These are phyloP conservation scores for Blera fallax DNA, from an alignment of 2,888 invertebrate genomes.

Conservation along the genomic window DNA sequence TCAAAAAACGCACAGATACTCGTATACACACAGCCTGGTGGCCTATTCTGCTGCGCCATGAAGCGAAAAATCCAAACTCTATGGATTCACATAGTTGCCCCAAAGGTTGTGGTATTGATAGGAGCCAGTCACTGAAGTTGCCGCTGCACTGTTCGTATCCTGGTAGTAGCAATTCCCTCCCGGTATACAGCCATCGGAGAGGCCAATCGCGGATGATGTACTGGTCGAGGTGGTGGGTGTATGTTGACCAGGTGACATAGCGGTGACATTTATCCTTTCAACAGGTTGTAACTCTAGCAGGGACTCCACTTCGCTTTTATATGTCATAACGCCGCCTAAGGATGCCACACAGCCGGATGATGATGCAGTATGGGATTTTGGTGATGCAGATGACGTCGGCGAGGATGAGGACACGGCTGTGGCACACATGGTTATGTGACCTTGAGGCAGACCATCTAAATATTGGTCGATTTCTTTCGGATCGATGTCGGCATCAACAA, in stretches of 20 bases:
- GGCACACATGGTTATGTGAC: conserved; percentile 73
- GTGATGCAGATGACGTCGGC: conserved; percentile 60
- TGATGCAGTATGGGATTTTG: conserved; percentile 37
- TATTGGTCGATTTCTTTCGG: conserved; percentile 82
- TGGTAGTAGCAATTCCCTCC: conserved; percentile 61
- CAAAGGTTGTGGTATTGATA: conserved; percentile 77
- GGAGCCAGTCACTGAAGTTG: conserved; percentile 74
- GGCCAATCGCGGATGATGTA: conserved; percentile 22
- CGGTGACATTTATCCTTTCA: conserved; percentile 55
- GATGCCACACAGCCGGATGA: conserved; percentile 41
- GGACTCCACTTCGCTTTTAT: conserved; percentile 74
- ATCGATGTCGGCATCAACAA: conserved; percentile 77
- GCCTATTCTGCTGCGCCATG: not conserved
- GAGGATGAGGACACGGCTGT: conserved; percentile 44
- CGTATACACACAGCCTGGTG: too few relatives aligned
- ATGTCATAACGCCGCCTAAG: conserved; percentile 35
- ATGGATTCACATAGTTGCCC: conserved; percentile 79
- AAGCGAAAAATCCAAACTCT: conserved; percentile 60
- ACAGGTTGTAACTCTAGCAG: conserved; percentile 75
- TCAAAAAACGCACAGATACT: too few relatives aligned
- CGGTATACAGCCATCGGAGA: conserved; percentile 42
- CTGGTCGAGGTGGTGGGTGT: not conserved
- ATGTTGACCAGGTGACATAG: conserved; percentile 42
- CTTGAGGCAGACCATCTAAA: conserved; percentile 80
- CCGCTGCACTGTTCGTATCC: conserved; percentile 59